Evolutionary conservation across 2,797 vertebrate genomes (phyloP).

Genomic region (Onychomys arenicola): DNA sequence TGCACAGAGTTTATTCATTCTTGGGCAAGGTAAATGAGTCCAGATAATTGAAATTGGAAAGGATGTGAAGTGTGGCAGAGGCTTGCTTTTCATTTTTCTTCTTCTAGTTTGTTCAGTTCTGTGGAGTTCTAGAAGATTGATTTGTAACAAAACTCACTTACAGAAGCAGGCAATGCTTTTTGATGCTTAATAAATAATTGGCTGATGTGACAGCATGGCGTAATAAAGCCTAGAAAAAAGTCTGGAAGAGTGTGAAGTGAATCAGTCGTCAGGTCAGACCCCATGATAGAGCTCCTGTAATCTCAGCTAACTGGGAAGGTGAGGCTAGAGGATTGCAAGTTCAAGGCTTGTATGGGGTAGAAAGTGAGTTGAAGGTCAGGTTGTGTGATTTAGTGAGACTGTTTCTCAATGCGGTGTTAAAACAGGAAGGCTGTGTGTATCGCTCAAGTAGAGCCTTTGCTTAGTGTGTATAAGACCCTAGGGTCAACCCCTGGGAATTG

Average conservation of each 20-base stretch:
- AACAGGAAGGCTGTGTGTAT: no score
- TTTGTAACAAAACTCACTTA: slow-evolving; percentile 39
- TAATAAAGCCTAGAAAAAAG: slow-evolving; percentile 33
- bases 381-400: neutral
- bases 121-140: slow-evolving; percentile 56
- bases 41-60: slow-evolving; percentile 61
- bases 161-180: slow-evolving; percentile 9
- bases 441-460: neutral
- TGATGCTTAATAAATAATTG: slow-evolving; percentile 65
- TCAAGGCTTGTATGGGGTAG: neutral
- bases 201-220: slow-evolving; percentile 27
- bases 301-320: neutral
- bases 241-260: slow-evolving; percentile 53
- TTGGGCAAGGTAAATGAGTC: slow-evolving; percentile 48
- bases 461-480: neutral
- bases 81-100: slow-evolving; percentile 65
- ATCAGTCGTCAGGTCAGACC: neutral
- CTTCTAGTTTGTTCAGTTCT: slow-evolving; percentile 68
- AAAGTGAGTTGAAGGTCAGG: neutral
- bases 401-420: neutral
- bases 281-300: neutral
- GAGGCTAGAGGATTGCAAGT: neutral
- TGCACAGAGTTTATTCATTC: slow-evolving; percentile 36
- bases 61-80: slow-evolving; percentile 1
- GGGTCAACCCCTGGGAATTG: neutral